phyloP scores from a whole-genome alignment of 2,888 invertebrate species.

The Xestia c-nigrum region DNA sequence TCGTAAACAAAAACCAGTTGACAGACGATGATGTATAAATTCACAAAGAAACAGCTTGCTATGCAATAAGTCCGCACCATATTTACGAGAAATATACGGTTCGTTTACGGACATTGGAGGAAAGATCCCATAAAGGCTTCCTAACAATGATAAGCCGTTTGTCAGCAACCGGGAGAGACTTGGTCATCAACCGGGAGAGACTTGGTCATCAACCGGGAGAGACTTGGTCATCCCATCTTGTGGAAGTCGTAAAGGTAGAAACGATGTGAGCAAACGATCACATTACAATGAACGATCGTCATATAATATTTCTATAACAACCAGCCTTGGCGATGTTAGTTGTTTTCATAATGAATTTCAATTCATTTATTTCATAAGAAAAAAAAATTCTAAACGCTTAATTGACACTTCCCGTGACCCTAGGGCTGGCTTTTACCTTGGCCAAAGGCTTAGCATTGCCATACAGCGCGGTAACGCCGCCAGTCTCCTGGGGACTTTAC shows the following conservation, averaged over 20 bases:
- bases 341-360: not conserved
- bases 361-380: too few relatives aligned
- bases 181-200: not conserved
- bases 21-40: constrained; percentile 22
- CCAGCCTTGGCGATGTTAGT: not conserved
- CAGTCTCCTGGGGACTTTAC: too few relatives aligned
- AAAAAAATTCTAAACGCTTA: too few relatives aligned
- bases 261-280: not conserved
- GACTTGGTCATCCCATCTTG: not conserved
- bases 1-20: constrained; percentile 5
- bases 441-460: too few relatives aligned
- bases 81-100: constrained; percentile 41
- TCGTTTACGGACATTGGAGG: constrained; percentile 15
- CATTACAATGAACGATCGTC: not conserved
- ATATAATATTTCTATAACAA: not conserved
- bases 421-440: too few relatives aligned
- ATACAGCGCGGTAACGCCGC: too few relatives aligned
- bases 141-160: constrained; percentile 27
- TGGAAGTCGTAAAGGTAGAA: constrained; percentile 8
- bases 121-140: constrained; percentile 3
- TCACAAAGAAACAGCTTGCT: constrained; percentile 29
- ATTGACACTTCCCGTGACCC: too few relatives aligned
- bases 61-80: constrained; percentile 40
- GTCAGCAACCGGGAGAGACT: not conserved
- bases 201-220: constrained; percentile 8